These are phyloP conservation scores for Hymenopus coronatus DNA, from an alignment of 2,888 invertebrate genomes.

Conservation along the genomic window DNA sequence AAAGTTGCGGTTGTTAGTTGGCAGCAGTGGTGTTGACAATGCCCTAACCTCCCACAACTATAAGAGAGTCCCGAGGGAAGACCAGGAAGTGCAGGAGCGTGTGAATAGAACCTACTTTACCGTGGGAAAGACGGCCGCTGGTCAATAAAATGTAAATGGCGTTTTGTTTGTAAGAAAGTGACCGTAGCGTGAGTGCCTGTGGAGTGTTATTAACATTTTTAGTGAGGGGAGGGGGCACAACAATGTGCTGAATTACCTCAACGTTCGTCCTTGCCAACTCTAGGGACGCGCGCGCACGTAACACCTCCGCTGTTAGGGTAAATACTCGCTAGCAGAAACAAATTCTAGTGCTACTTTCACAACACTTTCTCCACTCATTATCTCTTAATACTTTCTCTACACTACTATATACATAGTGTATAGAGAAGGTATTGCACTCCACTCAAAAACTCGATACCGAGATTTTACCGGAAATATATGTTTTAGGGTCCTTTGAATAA, in stretches of 20 bases:
- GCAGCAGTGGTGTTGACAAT: neutral
- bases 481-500: too few species aligned
- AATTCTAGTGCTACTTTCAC: too few species aligned
- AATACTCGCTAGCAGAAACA: too few species aligned
- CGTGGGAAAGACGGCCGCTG: neutral
- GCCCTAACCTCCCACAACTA: neutral
- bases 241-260: neutral
- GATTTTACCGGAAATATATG: too few species aligned
- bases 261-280: neutral
- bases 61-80: neutral
- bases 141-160: neutral
- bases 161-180: neutral
- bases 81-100: neutral
- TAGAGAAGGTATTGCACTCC: too few species aligned
- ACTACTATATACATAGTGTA: too few species aligned
- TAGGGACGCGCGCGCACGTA: too few species aligned
- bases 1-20: too few species aligned
- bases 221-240: neutral
- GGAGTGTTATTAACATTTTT: neutral
- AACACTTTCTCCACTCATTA: too few species aligned
- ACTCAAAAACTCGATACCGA: too few species aligned
- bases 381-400: too few species aligned
- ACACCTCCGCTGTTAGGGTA: too few species aligned
- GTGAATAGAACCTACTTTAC: neutral
- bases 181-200: neutral